phyloP scores from a whole-genome alignment of 2,888 invertebrate species.

The Eurytoma adleriae region DNA sequence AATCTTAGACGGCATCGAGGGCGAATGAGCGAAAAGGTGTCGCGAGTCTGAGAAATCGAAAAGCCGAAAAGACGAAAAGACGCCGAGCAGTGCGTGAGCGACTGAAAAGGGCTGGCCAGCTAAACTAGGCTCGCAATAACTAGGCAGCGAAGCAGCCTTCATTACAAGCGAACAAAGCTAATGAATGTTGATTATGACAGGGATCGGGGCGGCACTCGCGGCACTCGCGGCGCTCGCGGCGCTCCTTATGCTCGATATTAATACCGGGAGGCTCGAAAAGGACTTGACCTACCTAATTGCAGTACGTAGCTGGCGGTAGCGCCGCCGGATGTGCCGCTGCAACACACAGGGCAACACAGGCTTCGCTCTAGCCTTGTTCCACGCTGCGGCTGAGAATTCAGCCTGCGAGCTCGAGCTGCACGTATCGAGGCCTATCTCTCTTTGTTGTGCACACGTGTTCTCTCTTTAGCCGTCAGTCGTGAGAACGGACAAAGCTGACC shows the following conservation, averaged over 20 bases:
- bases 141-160: constrained; percentile 37
- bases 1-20: no score
- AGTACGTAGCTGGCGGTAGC: constrained; percentile 5
- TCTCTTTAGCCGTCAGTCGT: background rate
- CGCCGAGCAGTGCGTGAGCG: no score
- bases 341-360: constrained; percentile 39
- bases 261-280: constrained; percentile 44
- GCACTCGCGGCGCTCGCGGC: no score
- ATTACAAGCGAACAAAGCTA: constrained; percentile 47
- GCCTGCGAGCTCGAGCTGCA: constrained; percentile 6
- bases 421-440: constrained; percentile 44
- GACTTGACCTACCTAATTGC: constrained; percentile 53
- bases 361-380: constrained; percentile 33
- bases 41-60: no score
- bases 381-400: constrained; percentile 26
- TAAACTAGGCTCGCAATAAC: background rate
- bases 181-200: constrained; percentile 50
- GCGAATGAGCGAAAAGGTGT: no score
- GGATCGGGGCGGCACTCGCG: background rate
- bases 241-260: constrained; percentile 41
- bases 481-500: background rate
- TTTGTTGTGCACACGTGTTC: constrained; percentile 43
- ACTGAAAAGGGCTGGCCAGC: no score
- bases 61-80: no score
- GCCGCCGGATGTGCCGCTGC: constrained; percentile 32